Evolutionary conservation across 2,113 vertebrate genomes (phyloP).

Genomic region (Ancistrus triradiatus): DNA sequence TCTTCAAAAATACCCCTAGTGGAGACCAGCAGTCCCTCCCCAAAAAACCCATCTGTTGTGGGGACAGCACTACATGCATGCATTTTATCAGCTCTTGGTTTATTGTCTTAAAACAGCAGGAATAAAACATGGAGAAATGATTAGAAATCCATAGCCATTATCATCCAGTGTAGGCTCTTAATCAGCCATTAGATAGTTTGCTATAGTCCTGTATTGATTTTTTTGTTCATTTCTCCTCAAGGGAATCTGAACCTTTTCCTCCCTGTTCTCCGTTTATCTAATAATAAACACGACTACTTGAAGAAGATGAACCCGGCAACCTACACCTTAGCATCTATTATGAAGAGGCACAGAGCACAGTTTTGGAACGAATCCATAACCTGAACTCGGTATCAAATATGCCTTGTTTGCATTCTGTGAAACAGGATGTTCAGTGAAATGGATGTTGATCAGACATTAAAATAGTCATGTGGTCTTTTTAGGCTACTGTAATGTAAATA

Average conservation of each 20-base stretch:
- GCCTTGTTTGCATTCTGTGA: too few relatives aligned
- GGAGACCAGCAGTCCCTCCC: too few relatives aligned
- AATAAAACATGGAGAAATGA: slow-evolving; percentile 55
- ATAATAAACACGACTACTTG: slow-evolving; percentile 1
- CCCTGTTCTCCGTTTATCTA: slow-evolving; percentile 24
- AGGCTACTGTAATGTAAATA: too few relatives aligned
- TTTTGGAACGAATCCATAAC: too few relatives aligned
- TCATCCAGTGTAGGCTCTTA: slow-evolving; percentile 44
- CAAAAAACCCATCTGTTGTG: slow-evolving; percentile 48
- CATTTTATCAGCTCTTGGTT: too few relatives aligned
- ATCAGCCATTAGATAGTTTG: not conserved
- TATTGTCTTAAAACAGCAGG: slow-evolving; percentile 28
- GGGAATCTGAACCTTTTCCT: slow-evolving; percentile 48
- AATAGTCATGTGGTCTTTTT: too few relatives aligned
- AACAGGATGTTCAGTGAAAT: too few relatives aligned
- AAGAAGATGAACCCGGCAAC: slow-evolving; percentile 2
- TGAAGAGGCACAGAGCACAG: not conserved
- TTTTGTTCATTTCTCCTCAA: slow-evolving; percentile 35
- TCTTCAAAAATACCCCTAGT: too few relatives aligned
- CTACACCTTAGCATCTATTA: slow-evolving; percentile 2
- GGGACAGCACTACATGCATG: too few relatives aligned
- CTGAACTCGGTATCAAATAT: too few relatives aligned
- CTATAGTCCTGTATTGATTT: slow-evolving; percentile 57
- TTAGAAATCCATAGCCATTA: slow-evolving; percentile 65
- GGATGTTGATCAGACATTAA: too few relatives aligned